A percentile compares a stretch with the other conserved stretches of the same genome.
Evolutionary conservation across 1,140 invertebrate genomes (phyloP).

Genomic region (Phortica variegata): DNA sequence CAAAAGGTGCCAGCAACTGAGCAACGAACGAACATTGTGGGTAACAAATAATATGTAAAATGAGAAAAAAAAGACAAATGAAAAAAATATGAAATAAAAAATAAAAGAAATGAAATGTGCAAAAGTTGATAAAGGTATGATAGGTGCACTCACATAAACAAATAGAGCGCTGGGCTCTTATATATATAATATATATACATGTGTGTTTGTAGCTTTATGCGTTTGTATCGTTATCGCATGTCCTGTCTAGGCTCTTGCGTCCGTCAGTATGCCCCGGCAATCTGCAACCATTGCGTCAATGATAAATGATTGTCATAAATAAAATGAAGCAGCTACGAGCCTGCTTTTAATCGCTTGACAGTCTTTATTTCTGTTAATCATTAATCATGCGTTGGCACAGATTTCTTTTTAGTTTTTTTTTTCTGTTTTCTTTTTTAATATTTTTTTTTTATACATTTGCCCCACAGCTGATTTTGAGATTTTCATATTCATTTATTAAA

Average conservation of each 20-base stretch:
- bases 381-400: slow-evolving; percentile 36
- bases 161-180: neutral
- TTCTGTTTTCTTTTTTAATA: slow-evolving; percentile 1
- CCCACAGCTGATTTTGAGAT: no score
- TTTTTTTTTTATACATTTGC: no score
- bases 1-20: slow-evolving; percentile 24
- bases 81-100: no score
- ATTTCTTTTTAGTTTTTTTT: neutral
- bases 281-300: slow-evolving; percentile 12
- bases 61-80: no score
- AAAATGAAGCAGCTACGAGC: slow-evolving; percentile 34
- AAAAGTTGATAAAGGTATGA: neutral
- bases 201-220: slow-evolving; percentile 8
- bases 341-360: slow-evolving; percentile 44
- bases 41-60: slow-evolving; percentile 23
- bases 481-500: no score
- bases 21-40: slow-evolving; percentile 11
- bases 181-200: neutral
- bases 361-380: slow-evolving; percentile 40
- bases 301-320: slow-evolving; percentile 49
- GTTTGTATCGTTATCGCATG: slow-evolving; percentile 39
- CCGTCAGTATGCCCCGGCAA: no score
- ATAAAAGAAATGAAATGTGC: no score
- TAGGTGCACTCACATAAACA: neutral
- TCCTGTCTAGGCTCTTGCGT: slow-evolving; percentile 24